phyloP scores from a whole-genome alignment of 2,797 vertebrate species.

The Lagorchestes hirsutus region DNA sequence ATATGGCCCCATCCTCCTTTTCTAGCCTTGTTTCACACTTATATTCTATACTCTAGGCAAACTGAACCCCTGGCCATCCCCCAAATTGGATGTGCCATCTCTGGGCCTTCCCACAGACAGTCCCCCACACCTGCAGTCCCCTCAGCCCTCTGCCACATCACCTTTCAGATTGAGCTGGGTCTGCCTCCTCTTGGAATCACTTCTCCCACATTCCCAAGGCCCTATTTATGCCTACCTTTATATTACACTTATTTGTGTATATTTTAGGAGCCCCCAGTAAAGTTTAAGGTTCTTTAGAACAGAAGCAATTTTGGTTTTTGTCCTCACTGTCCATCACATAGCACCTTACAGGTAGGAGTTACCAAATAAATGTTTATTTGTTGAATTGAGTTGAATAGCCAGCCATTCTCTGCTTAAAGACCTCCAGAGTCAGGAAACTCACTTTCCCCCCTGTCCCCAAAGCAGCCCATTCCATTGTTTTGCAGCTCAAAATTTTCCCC shows the following conservation, averaged over 20 bases:
- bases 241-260: not conserved
- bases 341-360: not conserved
- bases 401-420: not conserved
- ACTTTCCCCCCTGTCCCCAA: not conserved
- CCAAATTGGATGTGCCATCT: not conserved
- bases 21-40: not conserved
- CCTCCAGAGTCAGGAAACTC: not conserved
- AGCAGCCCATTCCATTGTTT: not conserved
- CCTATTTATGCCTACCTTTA: not conserved
- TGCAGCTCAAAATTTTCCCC: not conserved
- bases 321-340: not conserved
- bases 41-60: not conserved
- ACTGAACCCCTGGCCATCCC: not conserved
- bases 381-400: not conserved
- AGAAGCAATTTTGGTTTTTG: not conserved
- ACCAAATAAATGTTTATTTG: not conserved
- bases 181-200: constrained; percentile 7
- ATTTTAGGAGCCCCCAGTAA: not conserved
- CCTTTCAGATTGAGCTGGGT: constrained; percentile 4
- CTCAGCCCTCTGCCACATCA: not conserved
- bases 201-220: not conserved
- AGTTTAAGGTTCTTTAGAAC: not conserved
- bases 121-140: constrained; percentile 10
- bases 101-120: not conserved
- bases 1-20: not conserved